These are phyloP conservation scores for Temnothorax nylanderi DNA, from an alignment of 1,140 invertebrate genomes.

Conservation along the genomic window DNA sequence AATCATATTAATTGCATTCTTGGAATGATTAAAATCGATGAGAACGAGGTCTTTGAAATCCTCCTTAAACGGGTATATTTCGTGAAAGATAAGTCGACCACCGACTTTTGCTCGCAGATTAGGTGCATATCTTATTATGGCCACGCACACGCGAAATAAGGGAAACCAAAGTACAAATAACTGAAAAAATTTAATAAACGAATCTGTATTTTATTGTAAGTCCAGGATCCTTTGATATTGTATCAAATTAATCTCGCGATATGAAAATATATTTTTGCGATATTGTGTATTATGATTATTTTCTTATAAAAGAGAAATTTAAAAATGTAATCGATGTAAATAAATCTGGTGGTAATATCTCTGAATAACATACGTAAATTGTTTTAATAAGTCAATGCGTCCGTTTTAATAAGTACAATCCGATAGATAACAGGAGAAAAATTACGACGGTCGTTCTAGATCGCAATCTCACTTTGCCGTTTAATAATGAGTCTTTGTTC, in stretches of 20 bases:
- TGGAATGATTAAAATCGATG: neutral
- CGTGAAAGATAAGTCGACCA: conserved; percentile 44
- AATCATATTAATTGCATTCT: neutral
- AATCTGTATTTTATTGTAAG: neutral
- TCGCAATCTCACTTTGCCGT: neutral
- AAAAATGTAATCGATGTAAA: neutral
- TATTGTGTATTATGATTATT: neutral
- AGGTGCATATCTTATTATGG: conserved; percentile 28
- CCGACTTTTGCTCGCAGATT: conserved; percentile 51
- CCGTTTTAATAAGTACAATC: neutral
- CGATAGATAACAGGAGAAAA: neutral
- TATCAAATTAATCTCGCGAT: neutral
- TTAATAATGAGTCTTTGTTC: neutral
- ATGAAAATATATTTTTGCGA: neutral
- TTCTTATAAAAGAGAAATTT: neutral
- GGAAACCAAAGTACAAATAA: neutral
- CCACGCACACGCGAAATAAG: neutral
- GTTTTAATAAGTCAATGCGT: neutral
- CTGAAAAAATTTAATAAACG: neutral
- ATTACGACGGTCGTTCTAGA: neutral
- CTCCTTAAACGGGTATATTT: conserved; percentile 38
- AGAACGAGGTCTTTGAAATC: conserved; percentile 46
- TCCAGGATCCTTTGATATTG: neutral
- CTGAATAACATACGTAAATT: neutral
- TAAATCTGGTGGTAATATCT: neutral